Conservation (phyloP, 1,140 invertebrate genomes). For the Meteorus sp. region DNA sequence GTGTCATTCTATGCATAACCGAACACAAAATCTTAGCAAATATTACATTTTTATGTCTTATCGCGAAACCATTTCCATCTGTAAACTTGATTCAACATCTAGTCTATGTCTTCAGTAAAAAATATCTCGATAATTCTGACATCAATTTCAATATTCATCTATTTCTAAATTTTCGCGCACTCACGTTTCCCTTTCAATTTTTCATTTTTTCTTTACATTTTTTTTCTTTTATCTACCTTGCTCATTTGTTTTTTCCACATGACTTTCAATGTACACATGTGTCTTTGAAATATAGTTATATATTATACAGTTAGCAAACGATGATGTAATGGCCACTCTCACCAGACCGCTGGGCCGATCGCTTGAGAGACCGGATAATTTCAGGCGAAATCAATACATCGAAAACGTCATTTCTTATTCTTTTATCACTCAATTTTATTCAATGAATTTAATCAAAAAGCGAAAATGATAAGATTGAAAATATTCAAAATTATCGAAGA, state of each 20-base stretch:
- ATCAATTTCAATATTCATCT: no score
- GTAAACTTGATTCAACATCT: no score
- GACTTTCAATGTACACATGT: not conserved
- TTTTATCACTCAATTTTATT: slow-evolving; percentile 3
- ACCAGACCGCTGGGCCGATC: slow-evolving; percentile 22
- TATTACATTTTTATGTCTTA: no score
- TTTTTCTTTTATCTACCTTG: not conserved
- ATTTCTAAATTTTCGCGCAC: no score
- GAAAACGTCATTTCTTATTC: slow-evolving; percentile 9
- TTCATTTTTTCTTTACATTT: not conserved
- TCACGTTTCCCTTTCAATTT: no score
- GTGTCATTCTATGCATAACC: no score
- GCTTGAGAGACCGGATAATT: slow-evolving; percentile 23
- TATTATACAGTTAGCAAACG: not conserved
- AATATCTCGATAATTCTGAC: no score
- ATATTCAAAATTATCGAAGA: no score
- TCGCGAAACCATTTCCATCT: no score
- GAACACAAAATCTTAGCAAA: no score
- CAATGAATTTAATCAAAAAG: not conserved
- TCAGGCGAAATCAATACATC: slow-evolving; percentile 25
- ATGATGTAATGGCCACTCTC: slow-evolving; percentile 26
- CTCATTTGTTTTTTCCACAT: not conserved
- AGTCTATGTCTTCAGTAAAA: no score
- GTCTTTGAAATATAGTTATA: slow-evolving; percentile 6
- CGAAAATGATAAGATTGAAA: no score